A percentile compares a stretch with the other conserved stretches of the same genome.
Conservation (phyloP, 2,888 invertebrate genomes). For the Agrochola macilenta region DNA sequence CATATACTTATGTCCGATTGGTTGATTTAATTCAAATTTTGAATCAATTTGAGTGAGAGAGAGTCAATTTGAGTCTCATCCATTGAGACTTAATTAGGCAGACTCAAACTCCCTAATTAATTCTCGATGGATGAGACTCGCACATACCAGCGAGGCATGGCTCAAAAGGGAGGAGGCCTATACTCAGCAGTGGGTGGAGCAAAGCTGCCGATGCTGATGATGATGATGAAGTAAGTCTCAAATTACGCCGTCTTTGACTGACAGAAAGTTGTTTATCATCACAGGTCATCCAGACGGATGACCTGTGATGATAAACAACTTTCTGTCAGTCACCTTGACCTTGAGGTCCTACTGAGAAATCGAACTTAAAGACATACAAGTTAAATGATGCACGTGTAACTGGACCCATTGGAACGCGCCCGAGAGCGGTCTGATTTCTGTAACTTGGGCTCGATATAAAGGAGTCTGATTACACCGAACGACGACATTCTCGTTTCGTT, state of each 20-base stretch:
- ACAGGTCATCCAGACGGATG: neutral
- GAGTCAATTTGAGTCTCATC: too few relatives aligned
- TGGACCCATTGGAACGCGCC: conserved; percentile 55
- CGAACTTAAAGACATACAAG: conserved; percentile 46
- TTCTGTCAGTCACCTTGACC: too few relatives aligned
- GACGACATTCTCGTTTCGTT: conserved; percentile 70
- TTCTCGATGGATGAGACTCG: neutral
- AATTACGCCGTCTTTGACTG: neutral
- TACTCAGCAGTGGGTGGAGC: neutral
- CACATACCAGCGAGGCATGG: neutral
- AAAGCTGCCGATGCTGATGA: neutral
- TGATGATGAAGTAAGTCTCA: neutral
- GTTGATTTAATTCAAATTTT: neutral
- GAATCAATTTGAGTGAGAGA: too few relatives aligned
- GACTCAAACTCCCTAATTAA: neutral
- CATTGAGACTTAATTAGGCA: too few relatives aligned
- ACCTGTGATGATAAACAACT: too few relatives aligned
- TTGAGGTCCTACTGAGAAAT: conserved; percentile 35
- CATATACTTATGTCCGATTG: neutral
- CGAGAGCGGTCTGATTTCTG: conserved; percentile 72
- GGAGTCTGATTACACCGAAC: conserved; percentile 69
- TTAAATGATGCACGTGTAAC: conserved; percentile 67
- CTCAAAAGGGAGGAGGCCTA: neutral
- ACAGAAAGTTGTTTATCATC: neutral
- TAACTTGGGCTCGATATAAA: conserved; percentile 66